Conservation (phyloP, 2,888 invertebrate genomes). For the Leucoma salicis region DNA sequence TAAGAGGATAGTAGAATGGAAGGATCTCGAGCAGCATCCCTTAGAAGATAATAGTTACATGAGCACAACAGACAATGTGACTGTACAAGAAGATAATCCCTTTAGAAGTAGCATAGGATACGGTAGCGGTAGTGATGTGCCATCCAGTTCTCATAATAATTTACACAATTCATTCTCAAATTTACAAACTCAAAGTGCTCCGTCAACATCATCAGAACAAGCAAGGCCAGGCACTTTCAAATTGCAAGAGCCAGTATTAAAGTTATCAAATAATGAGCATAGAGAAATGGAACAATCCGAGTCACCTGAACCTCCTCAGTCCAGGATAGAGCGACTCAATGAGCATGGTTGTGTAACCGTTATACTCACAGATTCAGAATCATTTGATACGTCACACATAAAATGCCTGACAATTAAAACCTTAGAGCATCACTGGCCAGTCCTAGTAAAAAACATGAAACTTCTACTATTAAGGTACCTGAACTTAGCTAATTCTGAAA, state of each 20-base stretch:
- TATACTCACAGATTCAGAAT: conserved; percentile 89
- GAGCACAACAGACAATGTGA: conserved; percentile 57
- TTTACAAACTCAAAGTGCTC: conserved; percentile 64
- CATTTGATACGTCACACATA: conserved; percentile 91
- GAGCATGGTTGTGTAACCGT: conserved; percentile 83
- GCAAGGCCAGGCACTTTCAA: conserved; percentile 52
- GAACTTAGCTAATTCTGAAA: conserved; percentile 83
- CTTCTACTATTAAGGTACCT: conserved; percentile 81
- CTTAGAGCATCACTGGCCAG: conserved; percentile 92
- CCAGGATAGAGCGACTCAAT: conserved; percentile 68
- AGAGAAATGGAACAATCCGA: conserved; percentile 52
- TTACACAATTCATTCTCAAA: conserved; percentile 74
- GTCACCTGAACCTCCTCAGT: conserved; percentile 57
- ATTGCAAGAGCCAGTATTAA: conserved; percentile 69
- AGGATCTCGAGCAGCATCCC: conserved; percentile 90
- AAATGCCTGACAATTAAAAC: conserved; percentile 93
- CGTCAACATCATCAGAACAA: conserved; percentile 60
- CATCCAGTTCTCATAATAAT: conserved; percentile 60
- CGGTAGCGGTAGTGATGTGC: conserved; percentile 45
- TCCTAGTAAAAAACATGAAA: conserved; percentile 88
- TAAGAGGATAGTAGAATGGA: conserved; percentile 94
- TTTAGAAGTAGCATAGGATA: conserved; percentile 67
- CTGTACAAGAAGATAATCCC: conserved; percentile 72
- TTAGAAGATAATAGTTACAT: conserved; percentile 85
- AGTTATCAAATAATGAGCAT: conserved; percentile 51